Evolutionary conservation across 2,888 invertebrate species (phyloP), one percentile per base, ranked within the genome.

Genomic region (Adelphocoris suturalis): DNA sequence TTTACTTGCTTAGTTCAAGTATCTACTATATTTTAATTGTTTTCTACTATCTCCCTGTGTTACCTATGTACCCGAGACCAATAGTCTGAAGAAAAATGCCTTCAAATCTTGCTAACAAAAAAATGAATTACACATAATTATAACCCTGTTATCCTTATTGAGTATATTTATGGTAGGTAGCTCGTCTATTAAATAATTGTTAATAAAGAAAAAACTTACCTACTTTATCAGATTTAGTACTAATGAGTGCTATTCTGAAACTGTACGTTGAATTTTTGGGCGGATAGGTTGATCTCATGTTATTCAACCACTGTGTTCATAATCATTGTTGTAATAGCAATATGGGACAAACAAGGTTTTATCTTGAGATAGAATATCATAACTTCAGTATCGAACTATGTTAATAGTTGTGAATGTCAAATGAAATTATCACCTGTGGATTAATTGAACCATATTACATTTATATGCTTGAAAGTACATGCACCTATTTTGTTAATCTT

Each of bases 31-130:
- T 3, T 61, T 61, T 61, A 61, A 19, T 19, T 61, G 7, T 19
- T n/a, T 9, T 61, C n/a, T 61, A 61, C 61, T 61, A 68, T 23
- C 23, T 37, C 7, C 37, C 37, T 37, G 37, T 23, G 19, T 68
- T 68, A 12, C 0, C 23, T 68, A 68, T 23, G 9, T 47, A 75
- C 86, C 86, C 68, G 76, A 86, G 76, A 86, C 88, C 88, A 88
- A 88, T 88, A 88, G 88, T 88, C 88, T 88, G 88, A 88, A 47
- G 61, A 85, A 86, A 86, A 86, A 78, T 88, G 88, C 88, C 88
- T 88, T 88, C 80, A 80, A 88, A 52, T 82, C 27, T 82, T 82
- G 27, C 23, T 47, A 78, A 78, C 37, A 78, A 78, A 82, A 81
- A 52, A 19, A 47, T 52, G 16, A 78, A 46, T 78, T 46, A 78